A percentile compares a stretch with the other conserved stretches of the same genome.
Conservation (phyloP, 1,140 invertebrate genomes). For the Philotrypesis tridentata region DNA sequence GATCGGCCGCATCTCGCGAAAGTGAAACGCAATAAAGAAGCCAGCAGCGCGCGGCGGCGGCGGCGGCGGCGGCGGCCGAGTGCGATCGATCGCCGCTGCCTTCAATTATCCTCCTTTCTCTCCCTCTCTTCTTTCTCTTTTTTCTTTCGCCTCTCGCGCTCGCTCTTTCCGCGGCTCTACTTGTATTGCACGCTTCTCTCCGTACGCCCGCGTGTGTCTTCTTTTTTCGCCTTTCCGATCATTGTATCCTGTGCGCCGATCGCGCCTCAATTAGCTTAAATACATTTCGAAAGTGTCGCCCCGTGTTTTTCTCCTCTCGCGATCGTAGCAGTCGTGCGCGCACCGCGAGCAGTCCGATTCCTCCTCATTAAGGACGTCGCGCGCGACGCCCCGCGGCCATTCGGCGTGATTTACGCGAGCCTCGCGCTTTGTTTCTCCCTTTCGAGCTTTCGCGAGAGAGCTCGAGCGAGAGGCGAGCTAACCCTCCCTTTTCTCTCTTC, state of each 20-base stretch:
- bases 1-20: slow-evolving; percentile 64
- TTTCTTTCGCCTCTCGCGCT: not conserved
- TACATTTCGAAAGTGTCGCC: not conserved
- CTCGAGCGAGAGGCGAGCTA: too few relatives aligned
- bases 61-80: too few relatives aligned
- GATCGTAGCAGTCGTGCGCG: too few relatives aligned
- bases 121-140: slow-evolving; percentile 21
- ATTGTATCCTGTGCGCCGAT: not conserved
- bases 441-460: not conserved
- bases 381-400: not conserved
- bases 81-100: slow-evolving; percentile 37
- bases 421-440: not conserved
- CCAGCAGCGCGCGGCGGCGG: not conserved
- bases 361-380: not conserved
- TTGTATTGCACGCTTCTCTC: not conserved
- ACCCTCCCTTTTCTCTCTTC: not conserved
- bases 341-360: too few relatives aligned
- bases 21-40: slow-evolving; percentile 62
- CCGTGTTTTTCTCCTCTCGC: not conserved
- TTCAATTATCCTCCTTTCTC: slow-evolving; percentile 52
- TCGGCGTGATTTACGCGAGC: not conserved
- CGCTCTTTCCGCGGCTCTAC: too few relatives aligned
- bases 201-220: not conserved
- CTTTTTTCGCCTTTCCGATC: not conserved
- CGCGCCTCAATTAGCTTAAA: slow-evolving; percentile 13